Evolutionary conservation across 1,140 invertebrate genomes (phyloP), one percentile per base, ranked within the genome.

Genomic region (Neodiprion virginianus): DNA sequence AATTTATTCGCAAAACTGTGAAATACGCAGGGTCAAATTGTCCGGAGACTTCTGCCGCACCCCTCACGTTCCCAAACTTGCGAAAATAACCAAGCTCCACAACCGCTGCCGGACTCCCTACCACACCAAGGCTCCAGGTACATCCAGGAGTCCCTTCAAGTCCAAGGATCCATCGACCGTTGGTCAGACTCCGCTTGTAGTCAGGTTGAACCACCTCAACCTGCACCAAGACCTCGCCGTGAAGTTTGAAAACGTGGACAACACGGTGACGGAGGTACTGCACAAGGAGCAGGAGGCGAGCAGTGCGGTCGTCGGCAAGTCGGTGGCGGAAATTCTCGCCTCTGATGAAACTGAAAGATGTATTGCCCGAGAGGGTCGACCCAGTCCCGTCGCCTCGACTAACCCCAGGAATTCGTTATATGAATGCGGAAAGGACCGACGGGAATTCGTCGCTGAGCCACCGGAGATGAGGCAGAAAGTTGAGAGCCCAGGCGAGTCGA

Each of bases 161-260:
- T 49, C 69, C 7, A 82, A 80, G 47, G 14, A 48, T 0, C 53
- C 53, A 14, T 14, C 53, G 53, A 69, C 75, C n/a, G 76, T 79
- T 14, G 79, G 79, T 8, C 81, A 85, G 28, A 88, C 87, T 10
- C 87, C 87, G 0, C 61, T 88, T 8, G 78, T 82, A 23, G 86
- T 84, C 0, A 85, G 85, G 70, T 71, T 88, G 3, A 83, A 85
- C 0, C 76, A 79, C 71, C 67, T 89, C 21, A 84, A 81, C 12
- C 75, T 89, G 17, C 85, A 89, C 72, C 86, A 86, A 48, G 85
- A 88, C 72, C 75, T 83, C 10, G 80, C 83, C 0, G 28, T 40
- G 28, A 87, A 85, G n/a, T 86, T 79, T 72, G 84, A 88, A 14
- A 86, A 87, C 74, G 84, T 84, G 83, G 83, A 88, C 50, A 86